A percentile compares a stretch with the other conserved stretches of the same genome.
Conservation (phyloP, 1,140 invertebrate species). For the Ceratosolen solmsi region DNA sequence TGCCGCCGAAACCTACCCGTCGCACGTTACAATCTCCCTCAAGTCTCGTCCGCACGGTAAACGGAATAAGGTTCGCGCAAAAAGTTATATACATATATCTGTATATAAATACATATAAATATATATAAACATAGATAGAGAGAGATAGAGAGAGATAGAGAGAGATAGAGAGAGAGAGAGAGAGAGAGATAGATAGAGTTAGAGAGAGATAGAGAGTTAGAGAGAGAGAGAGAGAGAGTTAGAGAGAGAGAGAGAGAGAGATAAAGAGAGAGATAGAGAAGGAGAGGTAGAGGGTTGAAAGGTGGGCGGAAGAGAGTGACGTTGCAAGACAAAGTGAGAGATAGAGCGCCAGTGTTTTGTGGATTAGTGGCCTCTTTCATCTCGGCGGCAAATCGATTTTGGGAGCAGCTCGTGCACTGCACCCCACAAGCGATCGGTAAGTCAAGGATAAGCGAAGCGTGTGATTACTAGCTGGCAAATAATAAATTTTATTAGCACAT, state of each 20-base stretch:
- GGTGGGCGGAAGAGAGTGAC: not conserved
- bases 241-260: not conserved
- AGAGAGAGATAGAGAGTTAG: not conserved
- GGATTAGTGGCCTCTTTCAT: slow-evolving; percentile 1
- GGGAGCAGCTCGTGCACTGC: not conserved
- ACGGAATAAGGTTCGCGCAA: too few species aligned
- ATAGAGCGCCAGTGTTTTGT: slow-evolving; percentile 1
- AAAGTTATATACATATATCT: too few species aligned
- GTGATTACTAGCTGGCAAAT: too few species aligned
- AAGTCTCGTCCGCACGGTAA: too few species aligned
- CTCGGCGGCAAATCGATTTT: not conserved
- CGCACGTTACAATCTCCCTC: too few species aligned
- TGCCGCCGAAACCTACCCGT: not conserved
- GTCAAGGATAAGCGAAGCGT: too few species aligned
- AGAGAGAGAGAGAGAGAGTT: not conserved
- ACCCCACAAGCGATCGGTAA: not conserved
- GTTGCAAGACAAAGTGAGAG: not conserved
- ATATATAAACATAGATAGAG: too few species aligned
- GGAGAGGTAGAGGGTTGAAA: not conserved
- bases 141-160: not conserved
- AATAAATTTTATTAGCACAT: too few species aligned
- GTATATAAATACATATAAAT: too few species aligned
- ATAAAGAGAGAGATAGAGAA: not conserved
- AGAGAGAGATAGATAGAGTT: not conserved
- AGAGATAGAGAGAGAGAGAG: not conserved